Conservation (phyloP, 2,113 vertebrate species). For the Pangasianodon gigas region DNA sequence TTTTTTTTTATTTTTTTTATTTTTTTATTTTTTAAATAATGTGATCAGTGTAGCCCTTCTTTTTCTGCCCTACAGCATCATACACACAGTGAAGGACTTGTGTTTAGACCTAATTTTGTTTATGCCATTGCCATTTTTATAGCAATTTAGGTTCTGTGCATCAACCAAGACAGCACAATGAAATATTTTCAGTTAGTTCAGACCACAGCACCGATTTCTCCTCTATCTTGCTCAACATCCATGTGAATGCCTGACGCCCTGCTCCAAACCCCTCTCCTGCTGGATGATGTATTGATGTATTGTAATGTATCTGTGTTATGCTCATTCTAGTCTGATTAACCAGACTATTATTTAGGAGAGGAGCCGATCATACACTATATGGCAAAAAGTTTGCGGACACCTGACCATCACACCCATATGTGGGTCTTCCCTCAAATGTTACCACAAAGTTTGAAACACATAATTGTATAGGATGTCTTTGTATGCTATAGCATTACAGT, state of each 20-base stretch:
- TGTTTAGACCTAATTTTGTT: not conserved
- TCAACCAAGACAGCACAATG: not conserved
- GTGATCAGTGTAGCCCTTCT: not conserved
- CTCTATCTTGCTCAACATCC: not conserved
- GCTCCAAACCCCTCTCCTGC: not conserved
- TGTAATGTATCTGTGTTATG: not conserved
- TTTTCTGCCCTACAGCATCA: not conserved
- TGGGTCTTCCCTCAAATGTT: not conserved
- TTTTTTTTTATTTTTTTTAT: not conserved
- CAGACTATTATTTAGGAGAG: not conserved
- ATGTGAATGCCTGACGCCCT: not conserved
- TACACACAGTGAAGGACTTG: not conserved
- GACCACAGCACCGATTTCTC: not conserved
- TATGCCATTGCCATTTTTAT: not conserved
- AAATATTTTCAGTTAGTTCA: not conserved
- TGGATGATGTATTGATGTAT: not conserved
- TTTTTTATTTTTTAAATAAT: not conserved
- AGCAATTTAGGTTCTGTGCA: not conserved
- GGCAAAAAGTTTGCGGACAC: not conserved
- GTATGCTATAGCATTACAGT: not conserved
- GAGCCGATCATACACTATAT: not conserved
- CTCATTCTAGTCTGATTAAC: not conserved
- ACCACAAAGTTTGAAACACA: not conserved
- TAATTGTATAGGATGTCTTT: not conserved
- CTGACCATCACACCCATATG: not conserved